Evolutionary conservation across 1,140 invertebrate species (phyloP), one percentile per base, ranked within the genome.

Genomic region (Ganaspis sp.): DNA sequence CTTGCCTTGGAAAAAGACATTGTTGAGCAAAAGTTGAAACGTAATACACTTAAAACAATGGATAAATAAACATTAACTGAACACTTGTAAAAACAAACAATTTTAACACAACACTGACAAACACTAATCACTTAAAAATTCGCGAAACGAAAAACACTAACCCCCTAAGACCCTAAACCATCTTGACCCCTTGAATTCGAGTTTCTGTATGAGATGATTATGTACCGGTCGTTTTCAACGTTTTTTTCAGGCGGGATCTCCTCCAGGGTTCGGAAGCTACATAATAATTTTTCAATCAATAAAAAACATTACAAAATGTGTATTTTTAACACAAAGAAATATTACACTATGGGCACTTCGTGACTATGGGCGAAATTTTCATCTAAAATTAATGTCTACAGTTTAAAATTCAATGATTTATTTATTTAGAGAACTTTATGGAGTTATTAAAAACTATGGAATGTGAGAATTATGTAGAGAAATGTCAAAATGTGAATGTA

Each of bases 1-100:
- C 84, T 89, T 0, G 90, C 90, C 70, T 90, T 90, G 0, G 90
- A 90, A 72, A 91, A 91, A 8, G 90, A 91, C 89, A 91, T 91
- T 45, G 64, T 83, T 40, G 1, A 38, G 69, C 3, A 42, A 23
- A 37, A 26, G 9, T 69, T 69, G 26, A 42, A 70, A 69, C 69
- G 69, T 40, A 49, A 49, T 12, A 69, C 5, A 70, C 19, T 9
- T 34, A 26, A 34, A 64, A 64, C 58, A 64, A 4, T 64, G 1
- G 26, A 64, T 64, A 64, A 29, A 64, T 29, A n/a, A 64, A 64
- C 58, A 64, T 29, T 64, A 34, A 64, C 26, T 15, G 15, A 1
- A 29, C 58, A 64, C 58, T 64, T n/a, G 58, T 64, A 64, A 64
- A 15, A 64, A 29, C 15, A 64, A 64, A 64, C 54, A 64, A 64